Evolutionary conservation across 1,140 invertebrate genomes (phyloP).

Genomic region (Caerostris darwini): DNA sequence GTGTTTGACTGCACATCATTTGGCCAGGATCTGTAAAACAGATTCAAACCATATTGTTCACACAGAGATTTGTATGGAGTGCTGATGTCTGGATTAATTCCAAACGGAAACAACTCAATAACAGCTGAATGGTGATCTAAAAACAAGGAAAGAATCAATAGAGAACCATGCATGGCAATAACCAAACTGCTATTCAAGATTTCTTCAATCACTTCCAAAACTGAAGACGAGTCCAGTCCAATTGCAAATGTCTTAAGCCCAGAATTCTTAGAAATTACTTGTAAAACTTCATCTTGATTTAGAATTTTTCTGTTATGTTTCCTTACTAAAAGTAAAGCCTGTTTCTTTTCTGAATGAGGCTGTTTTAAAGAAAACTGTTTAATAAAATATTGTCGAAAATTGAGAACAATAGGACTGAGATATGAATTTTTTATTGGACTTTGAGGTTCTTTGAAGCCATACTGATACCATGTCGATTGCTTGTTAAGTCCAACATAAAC

Average conservation of each 20-base stretch:
- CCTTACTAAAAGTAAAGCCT: constrained; percentile 81
- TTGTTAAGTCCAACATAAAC: constrained; percentile 82
- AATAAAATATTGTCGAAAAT: constrained; percentile 79
- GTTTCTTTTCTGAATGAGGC: neutral
- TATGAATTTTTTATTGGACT: constrained; percentile 80
- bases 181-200: constrained; percentile 80
- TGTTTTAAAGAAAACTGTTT: constrained; percentile 36
- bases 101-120: constrained; percentile 82
- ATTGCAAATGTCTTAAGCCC: constrained; percentile 80
- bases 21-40: constrained; percentile 82
- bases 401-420: constrained; percentile 66
- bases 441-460: constrained; percentile 83
- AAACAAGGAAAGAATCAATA: constrained; percentile 81
- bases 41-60: constrained; percentile 80
- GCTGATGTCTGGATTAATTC: constrained; percentile 82
- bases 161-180: constrained; percentile 82
- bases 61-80: constrained; percentile 83
- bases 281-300: constrained; percentile 82
- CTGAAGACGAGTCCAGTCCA: constrained; percentile 80
- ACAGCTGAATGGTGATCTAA: constrained; percentile 79
- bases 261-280: constrained; percentile 79
- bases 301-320: constrained; percentile 83
- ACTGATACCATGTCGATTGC: constrained; percentile 83
- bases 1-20: constrained; percentile 81
- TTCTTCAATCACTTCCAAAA: constrained; percentile 81